These are phyloP conservation scores for Pangasianodon hypophthalmus DNA, from an alignment of 2,113 vertebrate genomes.

Conservation along the genomic window DNA sequence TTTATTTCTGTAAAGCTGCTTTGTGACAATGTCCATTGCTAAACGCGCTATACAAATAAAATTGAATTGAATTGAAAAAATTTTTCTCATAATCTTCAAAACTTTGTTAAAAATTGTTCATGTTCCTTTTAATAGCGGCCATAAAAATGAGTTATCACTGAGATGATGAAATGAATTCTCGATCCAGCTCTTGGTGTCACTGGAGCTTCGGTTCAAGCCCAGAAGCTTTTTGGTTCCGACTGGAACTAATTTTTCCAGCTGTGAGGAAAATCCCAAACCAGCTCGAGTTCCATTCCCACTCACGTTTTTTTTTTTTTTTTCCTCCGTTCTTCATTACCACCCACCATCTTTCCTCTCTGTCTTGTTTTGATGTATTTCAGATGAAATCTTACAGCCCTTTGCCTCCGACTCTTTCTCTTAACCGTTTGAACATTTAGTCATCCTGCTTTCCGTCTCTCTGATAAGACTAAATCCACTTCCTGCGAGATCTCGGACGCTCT, in stretches of 20 bases:
- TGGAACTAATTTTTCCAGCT: not conserved
- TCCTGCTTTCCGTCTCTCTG: slow-evolving; percentile 58
- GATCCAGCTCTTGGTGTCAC: not conserved
- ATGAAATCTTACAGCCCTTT: not conserved
- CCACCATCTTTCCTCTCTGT: not conserved
- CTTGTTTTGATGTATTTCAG: not conserved
- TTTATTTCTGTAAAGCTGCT: too few relatives aligned
- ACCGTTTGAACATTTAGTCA: not conserved
- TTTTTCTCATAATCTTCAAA: not conserved
- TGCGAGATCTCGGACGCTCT: slow-evolving; percentile 69
- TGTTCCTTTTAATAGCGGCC: not conserved
- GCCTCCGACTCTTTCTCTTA: not conserved
- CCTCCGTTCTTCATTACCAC: not conserved
- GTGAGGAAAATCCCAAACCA: not conserved
- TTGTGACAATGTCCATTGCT: too few relatives aligned
- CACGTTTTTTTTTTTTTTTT: not conserved
- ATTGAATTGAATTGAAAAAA: too few relatives aligned
- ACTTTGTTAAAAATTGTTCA: not conserved
- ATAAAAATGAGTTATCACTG: not conserved
- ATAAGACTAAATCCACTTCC: slow-evolving; percentile 61
- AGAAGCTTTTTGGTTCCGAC: not conserved
- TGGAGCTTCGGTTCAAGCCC: not conserved
- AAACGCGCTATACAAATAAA: too few relatives aligned
- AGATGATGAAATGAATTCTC: not conserved
- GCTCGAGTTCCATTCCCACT: not conserved